phyloP scores from a whole-genome alignment of 2,113 vertebrate genomes.

The Agelaius phoeniceus region DNA sequence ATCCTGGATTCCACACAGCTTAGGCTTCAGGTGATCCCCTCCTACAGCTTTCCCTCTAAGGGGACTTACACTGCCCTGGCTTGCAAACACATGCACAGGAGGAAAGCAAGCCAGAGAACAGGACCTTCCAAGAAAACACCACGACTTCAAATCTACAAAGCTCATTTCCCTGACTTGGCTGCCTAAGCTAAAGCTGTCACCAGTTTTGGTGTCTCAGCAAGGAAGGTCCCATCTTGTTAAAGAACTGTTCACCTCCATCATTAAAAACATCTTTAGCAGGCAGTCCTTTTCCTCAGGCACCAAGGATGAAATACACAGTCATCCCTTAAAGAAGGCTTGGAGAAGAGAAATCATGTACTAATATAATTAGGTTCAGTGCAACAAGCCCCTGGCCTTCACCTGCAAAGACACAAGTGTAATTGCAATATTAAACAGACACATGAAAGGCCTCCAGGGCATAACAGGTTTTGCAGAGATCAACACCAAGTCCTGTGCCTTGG shows the following conservation, averaged over 20 bases:
- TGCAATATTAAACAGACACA: background rate
- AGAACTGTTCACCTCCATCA: background rate
- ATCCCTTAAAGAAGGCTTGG: background rate
- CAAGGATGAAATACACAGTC: background rate
- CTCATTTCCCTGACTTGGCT: background rate
- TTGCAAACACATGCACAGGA: background rate
- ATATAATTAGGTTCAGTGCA: background rate
- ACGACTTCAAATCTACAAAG: background rate
- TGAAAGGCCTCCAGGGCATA: background rate
- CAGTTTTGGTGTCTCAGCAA: background rate
- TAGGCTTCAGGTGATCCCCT: background rate
- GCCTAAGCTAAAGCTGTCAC: background rate
- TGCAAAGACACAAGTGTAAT: background rate
- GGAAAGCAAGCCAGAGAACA: background rate
- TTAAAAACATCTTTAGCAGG: background rate
- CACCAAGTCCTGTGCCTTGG: background rate
- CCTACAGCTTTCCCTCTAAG: background rate
- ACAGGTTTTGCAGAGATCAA: background rate
- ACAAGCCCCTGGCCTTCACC: background rate
- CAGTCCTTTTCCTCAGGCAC: background rate
- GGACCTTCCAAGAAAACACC: background rate
- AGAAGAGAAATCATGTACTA: background rate
- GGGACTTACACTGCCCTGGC: background rate
- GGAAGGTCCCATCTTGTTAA: background rate
- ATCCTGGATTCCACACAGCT: background rate